Percentiles rank a stretch among this genome's conserved stretches.
Conservation (phyloP, 2,113 vertebrate species). For the Sapayoa aenigma region DNA sequence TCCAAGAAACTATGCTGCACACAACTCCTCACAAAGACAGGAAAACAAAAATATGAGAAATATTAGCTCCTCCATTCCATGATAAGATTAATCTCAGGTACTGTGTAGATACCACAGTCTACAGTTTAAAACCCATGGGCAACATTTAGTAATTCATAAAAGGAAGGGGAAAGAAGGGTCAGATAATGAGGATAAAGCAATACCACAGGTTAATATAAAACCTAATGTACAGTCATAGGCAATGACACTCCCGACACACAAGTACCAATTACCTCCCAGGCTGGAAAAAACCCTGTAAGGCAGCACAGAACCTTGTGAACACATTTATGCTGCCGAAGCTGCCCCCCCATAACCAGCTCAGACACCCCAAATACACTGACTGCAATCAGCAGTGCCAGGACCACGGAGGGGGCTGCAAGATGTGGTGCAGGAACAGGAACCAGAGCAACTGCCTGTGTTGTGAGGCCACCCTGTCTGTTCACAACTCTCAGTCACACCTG, state of each 20-base stretch:
- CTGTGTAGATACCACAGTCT: background rate
- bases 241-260: background rate
- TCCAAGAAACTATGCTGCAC: background rate
- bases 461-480: background rate
- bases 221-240: background rate
- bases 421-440: background rate
- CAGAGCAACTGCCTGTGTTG: fast-evolving
- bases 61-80: background rate
- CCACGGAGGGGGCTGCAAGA: background rate
- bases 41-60: background rate
- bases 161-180: background rate
- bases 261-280: background rate
- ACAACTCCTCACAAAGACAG: background rate
- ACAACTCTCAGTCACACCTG: background rate
- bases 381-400: background rate
- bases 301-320: background rate
- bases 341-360: background rate
- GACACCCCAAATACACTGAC: background rate
- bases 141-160: background rate
- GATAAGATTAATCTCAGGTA: background rate
- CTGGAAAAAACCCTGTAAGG: background rate
- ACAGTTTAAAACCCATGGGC: background rate
- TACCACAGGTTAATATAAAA: background rate
- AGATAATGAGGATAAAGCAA: background rate
- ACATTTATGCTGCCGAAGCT: background rate